phyloP scores from a whole-genome alignment of 2,888 invertebrate species.

The Gibbula magus region DNA sequence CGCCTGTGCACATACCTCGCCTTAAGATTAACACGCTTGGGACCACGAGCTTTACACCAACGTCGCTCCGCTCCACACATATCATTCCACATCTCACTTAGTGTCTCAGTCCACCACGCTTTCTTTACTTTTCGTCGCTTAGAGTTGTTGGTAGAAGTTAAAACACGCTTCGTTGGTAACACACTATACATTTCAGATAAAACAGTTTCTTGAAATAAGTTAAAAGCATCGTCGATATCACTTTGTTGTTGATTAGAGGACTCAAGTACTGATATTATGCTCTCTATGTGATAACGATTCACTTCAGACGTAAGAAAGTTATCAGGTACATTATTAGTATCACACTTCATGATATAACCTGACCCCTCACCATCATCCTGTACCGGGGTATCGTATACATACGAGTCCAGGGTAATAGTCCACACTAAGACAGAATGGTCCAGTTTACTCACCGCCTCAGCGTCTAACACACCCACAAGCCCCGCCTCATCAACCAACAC shows the following conservation, averaged over 20 bases:
- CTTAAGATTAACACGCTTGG: background rate
- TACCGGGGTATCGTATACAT: no score
- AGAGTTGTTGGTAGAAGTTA: background rate
- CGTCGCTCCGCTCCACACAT: no score
- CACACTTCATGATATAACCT: background rate
- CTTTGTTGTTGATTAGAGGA: background rate
- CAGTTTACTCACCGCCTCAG: no score
- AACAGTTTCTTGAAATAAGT: background rate
- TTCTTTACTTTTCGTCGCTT: background rate
- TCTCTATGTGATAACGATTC: background rate
- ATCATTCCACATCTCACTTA: background rate
- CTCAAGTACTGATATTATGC: background rate
- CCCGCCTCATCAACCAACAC: background rate
- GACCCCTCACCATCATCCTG: no score
- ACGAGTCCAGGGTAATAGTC: background rate
- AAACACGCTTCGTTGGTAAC: background rate
- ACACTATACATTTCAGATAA: background rate
- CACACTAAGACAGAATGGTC: no score
- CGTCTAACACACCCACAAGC: background rate
- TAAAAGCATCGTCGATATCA: background rate
- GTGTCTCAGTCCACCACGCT: background rate
- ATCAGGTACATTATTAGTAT: background rate
- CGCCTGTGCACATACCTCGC: background rate
- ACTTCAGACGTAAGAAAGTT: background rate
- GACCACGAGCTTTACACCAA: background rate